A percentile compares a stretch with the other conserved stretches of the same genome.
phyloP scores from a whole-genome alignment of 2,797 vertebrate species.

The Hemibagrus guttatus region DNA sequence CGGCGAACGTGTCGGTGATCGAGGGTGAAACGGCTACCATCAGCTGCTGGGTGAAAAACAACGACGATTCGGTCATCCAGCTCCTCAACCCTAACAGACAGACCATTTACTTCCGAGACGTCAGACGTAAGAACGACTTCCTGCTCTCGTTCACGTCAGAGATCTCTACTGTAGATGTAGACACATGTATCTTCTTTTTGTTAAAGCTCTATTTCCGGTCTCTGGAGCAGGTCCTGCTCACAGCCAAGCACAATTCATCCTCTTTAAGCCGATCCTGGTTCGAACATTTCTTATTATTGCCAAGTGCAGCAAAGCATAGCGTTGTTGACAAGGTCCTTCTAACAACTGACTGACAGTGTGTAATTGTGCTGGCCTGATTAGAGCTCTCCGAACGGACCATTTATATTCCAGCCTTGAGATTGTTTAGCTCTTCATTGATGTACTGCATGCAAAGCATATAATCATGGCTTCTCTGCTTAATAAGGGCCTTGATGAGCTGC shows the following conservation, averaged over 20 bases:
- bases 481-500: constrained; percentile 68
- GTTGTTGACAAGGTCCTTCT: constrained; percentile 58
- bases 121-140: constrained; percentile 85
- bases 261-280: constrained; percentile 27
- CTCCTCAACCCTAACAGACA: constrained; percentile 99
- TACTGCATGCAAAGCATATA: constrained; percentile 63
- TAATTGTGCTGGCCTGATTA: constrained; percentile 59
- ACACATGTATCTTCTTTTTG: background rate
- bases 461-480: constrained; percentile 71
- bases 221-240: background rate
- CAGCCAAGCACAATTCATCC: constrained; percentile 27
- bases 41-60: constrained; percentile 96
- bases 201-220: background rate
- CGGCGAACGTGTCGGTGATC: constrained; percentile 92
- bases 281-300: constrained; percentile 50
- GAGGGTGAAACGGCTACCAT: constrained; percentile 95
- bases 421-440: constrained; percentile 59
- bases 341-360: constrained; percentile 57
- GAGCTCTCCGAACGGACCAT: constrained; percentile 49
- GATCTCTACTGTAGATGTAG: background rate
- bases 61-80: constrained; percentile 96
- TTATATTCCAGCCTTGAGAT: constrained; percentile 56
- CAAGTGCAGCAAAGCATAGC: constrained; percentile 55
- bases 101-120: constrained; percentile 96
- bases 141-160: background rate